Base-by-base conservation (phyloP, 2,888 invertebrate species). In the Microdon myrmicae region DNA sequence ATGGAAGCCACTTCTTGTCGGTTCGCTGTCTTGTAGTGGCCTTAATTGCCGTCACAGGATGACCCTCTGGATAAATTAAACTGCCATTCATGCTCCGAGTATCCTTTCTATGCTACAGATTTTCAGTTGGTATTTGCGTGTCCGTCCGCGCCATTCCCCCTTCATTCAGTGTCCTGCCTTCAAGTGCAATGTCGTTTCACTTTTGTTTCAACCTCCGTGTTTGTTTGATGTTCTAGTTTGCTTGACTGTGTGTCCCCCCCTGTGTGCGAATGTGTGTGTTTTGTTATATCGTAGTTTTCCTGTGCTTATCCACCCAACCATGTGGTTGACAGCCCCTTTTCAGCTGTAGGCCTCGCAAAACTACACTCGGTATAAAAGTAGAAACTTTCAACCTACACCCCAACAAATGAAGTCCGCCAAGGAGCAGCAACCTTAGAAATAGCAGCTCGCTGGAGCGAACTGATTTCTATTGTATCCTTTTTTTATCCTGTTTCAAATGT, bases 61-160 rank as follows among this genome's bases (percentile, higher is more conserved):
- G 64, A 64, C 64, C 64, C 58, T 41, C 58, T 47, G 58, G 64
- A 64, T 64, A 58, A 61, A 64, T 64, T 58, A 58, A 64, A 64
- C 64, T 64, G 58, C 58, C 58, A 64, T 64, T 64, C 53, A 64
- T 38, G 64, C 53, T 58, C 58, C 58, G 25, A 56, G 51, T 48
- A 55, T 60, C 60, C 54, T 41, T 32, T 58, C 43, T 53, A 45
- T 53, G 43, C 45, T 53, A 64, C 51, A 45, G 45, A 58, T 53
- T 58, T 49, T 39, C 23, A 38, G 39, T n/a, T n/a, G n/a, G n/a
- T n/a, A n/a, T n/a, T n/a, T n/a, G n/a, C n/a, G n/a, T n/a, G n/a
- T n/a, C 44, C 38, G 5, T 53, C 22, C 13, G 7, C 3, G 28
- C 20, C 28, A 13, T 22, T 12, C 16, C 25, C n/a, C 9, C 23